Base-by-base conservation (phyloP, 2,797 vertebrate species). In the Phoeniculus purpureus region DNA sequence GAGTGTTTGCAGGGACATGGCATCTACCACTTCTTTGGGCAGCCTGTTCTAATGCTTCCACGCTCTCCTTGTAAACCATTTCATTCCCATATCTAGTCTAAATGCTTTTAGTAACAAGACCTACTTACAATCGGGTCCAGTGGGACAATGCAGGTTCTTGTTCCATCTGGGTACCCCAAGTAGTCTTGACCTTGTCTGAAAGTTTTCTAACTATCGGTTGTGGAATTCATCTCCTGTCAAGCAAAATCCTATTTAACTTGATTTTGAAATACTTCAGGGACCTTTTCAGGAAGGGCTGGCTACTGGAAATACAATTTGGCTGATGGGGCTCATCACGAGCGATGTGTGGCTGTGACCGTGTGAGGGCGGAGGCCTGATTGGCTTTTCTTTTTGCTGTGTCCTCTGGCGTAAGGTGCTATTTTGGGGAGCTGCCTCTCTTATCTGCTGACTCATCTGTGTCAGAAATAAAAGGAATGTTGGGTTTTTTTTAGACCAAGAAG, bases 371-470 rank as follows among this genome's bases (percentile, higher is more conserved):
- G 40, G n/a, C 65, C 25, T 92, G 68, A 91, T 91, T 9, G 34
- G 3, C 76, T 80, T 92, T 84, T 74, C 32, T 73, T 89, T 47
- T 67, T 87, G 26, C 71, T 78, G 23, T 83, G 71, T 87, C 72
- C 84, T 90, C 78, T 90, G 74, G 64, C 26, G 1, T 86, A 76
- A 60, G 56, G 29, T 10, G 18, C 93, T 95, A 86, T 96, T 93
- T 92, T 93, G 91, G 81, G 71, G 62, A 89, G 18, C 50, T 77
- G 75, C 43, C 20, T 92, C 94, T 90, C 43, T 74, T 91, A 67
- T 92, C 78, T 95, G 92, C 94, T 97, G 95, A 94, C 74, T 96
- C 95, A 96, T 89, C 65, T 5, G 5, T 75, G 51, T 82, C 59
- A 85, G 81, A 94, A 95, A 90, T 89, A 93, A 91, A 90, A 93